phyloP scores from a whole-genome alignment of 64 coral and sea anemone species.

The Actinia equina region DNA sequence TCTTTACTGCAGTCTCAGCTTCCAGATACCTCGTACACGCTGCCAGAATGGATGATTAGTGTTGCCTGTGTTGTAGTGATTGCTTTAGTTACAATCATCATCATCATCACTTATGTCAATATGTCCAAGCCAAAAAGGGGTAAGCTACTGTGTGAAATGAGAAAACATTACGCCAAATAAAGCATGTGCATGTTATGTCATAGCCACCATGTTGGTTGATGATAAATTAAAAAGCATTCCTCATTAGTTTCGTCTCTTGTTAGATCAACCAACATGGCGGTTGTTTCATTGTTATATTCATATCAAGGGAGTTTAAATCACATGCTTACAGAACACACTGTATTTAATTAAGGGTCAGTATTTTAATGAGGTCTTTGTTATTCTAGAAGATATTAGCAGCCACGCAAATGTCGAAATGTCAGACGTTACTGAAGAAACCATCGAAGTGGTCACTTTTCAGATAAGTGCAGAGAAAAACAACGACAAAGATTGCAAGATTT shows the following conservation, averaged over 20 bases:
- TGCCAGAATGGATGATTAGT: slow-evolving; percentile 1
- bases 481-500: background rate
- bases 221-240: too few relatives aligned
- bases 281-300: too few relatives aligned
- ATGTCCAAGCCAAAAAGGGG: background rate
- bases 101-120: slow-evolving; percentile 6
- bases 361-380: background rate
- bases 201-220: too few relatives aligned
- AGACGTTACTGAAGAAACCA: background rate
- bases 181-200: too few relatives aligned
- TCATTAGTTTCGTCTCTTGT: too few relatives aligned
- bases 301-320: too few relatives aligned
- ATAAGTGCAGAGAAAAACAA: background rate
- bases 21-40: background rate
- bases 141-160: background rate
- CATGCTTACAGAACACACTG: too few relatives aligned
- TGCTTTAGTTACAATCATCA: background rate
- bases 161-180: too few relatives aligned
- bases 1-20: background rate
- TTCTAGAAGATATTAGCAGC: background rate
- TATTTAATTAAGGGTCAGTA: too few relatives aligned
- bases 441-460: background rate
- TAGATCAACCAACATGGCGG: too few relatives aligned
- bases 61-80: slow-evolving; percentile 1
- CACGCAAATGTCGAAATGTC: background rate